Percentiles rank a stretch among this genome's conserved stretches.
Conservation (phyloP, 2,113 vertebrate species). For the Suricata suricatta region DNA sequence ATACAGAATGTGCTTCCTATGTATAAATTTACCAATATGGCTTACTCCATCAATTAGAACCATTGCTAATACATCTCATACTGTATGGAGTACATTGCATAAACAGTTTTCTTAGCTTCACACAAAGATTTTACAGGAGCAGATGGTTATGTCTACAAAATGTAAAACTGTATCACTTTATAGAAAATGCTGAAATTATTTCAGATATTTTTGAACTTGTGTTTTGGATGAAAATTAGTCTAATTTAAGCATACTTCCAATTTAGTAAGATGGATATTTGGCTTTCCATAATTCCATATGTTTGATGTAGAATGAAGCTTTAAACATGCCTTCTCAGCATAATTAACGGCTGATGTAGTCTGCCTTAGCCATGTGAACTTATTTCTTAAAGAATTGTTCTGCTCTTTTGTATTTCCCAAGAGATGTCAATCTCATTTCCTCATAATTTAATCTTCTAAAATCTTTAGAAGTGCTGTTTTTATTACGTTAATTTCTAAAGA, state of each 20-base stretch:
- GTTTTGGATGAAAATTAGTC: constrained; percentile 30
- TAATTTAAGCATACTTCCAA: constrained; percentile 39
- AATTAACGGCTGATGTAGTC: neutral
- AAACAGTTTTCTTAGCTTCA: constrained; percentile 43
- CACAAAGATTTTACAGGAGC: neutral
- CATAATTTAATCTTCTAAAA: constrained; percentile 47
- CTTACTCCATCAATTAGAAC: neutral
- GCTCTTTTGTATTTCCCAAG: neutral
- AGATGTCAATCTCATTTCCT: constrained; percentile 17
- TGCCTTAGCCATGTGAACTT: neutral
- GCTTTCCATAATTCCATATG: neutral
- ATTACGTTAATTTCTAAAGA: neutral
- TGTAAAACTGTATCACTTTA: neutral
- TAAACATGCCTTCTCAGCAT: neutral
- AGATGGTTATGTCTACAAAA: neutral
- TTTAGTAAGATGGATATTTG: constrained; percentile 1
- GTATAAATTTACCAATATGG: neutral
- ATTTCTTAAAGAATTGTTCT: constrained; percentile 26
- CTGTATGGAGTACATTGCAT: neutral
- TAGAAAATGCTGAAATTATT: neutral
- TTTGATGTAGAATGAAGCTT: constrained; percentile 34
- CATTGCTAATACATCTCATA: neutral
- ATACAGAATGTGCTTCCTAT: neutral
- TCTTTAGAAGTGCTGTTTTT: neutral
- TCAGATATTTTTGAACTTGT: neutral